Evolutionary conservation across 2,113 vertebrate species (phyloP).

Genomic region (Lutjanus erythropterus): DNA sequence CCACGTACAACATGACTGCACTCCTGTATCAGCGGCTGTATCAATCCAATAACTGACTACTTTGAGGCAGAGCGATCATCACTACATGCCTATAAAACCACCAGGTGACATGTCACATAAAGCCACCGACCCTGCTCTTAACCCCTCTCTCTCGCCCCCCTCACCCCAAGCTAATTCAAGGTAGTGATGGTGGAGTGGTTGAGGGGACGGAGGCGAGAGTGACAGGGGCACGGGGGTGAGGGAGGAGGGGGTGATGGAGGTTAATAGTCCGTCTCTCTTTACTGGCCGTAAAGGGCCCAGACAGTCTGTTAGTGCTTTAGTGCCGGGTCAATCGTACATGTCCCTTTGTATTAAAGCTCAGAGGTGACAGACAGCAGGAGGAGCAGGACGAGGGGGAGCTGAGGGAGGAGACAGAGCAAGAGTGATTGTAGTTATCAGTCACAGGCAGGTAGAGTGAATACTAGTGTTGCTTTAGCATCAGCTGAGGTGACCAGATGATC

Average conservation of each 20-base stretch:
- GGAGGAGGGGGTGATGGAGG: slow-evolving; percentile 70
- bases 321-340: slow-evolving; percentile 72
- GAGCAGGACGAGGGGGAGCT: background rate
- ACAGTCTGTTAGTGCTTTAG: slow-evolving; percentile 77
- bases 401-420: background rate
- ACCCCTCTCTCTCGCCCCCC: slow-evolving; percentile 39
- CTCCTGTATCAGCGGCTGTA: slow-evolving; percentile 23
- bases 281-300: slow-evolving; percentile 69
- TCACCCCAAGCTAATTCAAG: slow-evolving; percentile 56
- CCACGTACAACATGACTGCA: slow-evolving; percentile 9
- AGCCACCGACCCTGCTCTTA: slow-evolving; percentile 55
- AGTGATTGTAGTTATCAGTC: background rate
- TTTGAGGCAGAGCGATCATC: slow-evolving; percentile 28
- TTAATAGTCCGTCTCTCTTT: slow-evolving; percentile 80
- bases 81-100: slow-evolving; percentile 47
- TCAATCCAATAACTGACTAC: slow-evolving; percentile 52
- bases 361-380: slow-evolving; percentile 66
- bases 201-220: slow-evolving; percentile 29
- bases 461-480: slow-evolving; percentile 10
- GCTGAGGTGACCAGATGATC: background rate
- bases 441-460: slow-evolving; percentile 14
- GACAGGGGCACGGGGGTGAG: slow-evolving; percentile 52
- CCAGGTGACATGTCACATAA: slow-evolving; percentile 50
- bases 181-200: slow-evolving; percentile 47
- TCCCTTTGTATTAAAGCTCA: slow-evolving; percentile 76